phyloP scores from a whole-genome alignment of 2,797 vertebrate genomes.

The Melanotaenia parkinsoni region DNA sequence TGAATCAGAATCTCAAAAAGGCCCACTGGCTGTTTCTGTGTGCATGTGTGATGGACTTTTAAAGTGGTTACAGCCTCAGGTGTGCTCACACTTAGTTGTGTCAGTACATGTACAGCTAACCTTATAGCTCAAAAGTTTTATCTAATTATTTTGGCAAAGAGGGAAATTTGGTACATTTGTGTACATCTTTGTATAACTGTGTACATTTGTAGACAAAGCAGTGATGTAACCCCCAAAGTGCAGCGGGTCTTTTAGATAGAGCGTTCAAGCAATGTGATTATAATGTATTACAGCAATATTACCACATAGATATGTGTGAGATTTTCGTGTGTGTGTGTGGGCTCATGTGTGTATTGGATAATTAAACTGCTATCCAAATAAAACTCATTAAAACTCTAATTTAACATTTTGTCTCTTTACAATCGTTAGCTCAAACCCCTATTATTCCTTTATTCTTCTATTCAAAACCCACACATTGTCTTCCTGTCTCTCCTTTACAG shows the following conservation, averaged over 20 bases:
- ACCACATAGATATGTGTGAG: constrained; percentile 27
- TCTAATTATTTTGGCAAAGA: constrained; percentile 32
- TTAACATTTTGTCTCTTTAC: constrained; percentile 23
- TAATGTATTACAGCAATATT: constrained; percentile 55
- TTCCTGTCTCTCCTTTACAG: neutral
- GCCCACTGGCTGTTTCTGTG: neutral
- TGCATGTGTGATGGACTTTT: constrained; percentile 4
- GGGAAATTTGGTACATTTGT: neutral
- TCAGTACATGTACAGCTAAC: constrained; percentile 35
- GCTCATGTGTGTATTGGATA: constrained; percentile 10
- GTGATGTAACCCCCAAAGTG: constrained; percentile 49
- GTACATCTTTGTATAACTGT: constrained; percentile 27
- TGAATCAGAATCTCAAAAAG: constrained; percentile 33
- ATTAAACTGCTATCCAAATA: constrained; percentile 36
- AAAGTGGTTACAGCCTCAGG: constrained; percentile 27
- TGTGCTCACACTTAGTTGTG: constrained; percentile 37
- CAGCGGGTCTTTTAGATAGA: constrained; percentile 47
- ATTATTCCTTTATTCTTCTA: neutral
- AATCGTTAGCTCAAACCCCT: constrained; percentile 1
- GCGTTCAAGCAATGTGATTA: constrained; percentile 43
- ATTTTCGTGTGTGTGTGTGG: neutral
- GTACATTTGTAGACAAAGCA: constrained; percentile 48
- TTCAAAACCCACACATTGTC: neutral
- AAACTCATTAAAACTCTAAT: constrained; percentile 20
- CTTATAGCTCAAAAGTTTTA: constrained; percentile 32